A percentile compares a stretch with the other conserved stretches of the same genome.
These are phyloP conservation scores for Trypoxylus dichotomus DNA, from an alignment of 1,140 invertebrate genomes.

Conservation along the genomic window DNA sequence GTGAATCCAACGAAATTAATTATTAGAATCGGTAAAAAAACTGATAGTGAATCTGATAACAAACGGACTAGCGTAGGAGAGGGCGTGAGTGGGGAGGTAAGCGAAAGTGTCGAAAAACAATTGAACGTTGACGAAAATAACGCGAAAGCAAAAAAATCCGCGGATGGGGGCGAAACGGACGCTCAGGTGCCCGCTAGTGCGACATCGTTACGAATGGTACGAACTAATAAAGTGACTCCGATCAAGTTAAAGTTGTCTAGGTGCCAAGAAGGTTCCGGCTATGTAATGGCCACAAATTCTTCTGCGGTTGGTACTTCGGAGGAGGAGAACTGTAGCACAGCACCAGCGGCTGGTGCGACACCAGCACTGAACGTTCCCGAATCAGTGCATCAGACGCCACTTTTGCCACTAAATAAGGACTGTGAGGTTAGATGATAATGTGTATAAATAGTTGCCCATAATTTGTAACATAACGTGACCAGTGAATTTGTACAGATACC, in stretches of 20 bases:
- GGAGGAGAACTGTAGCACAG: constrained; percentile 43
- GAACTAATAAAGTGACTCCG: constrained; percentile 70
- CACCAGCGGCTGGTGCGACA: constrained; percentile 40
- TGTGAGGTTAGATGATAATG: constrained; percentile 85
- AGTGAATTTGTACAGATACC: constrained; percentile 33
- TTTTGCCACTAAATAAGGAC: constrained; percentile 70
- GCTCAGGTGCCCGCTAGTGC: constrained; percentile 42
- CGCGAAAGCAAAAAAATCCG: constrained; percentile 47
- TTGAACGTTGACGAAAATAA: constrained; percentile 30
- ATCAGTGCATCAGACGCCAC: constrained; percentile 27
- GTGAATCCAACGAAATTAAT: constrained; percentile 69
- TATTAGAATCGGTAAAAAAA: constrained; percentile 61
- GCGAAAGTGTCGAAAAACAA: constrained; percentile 49
- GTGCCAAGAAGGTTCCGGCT: constrained; percentile 70
- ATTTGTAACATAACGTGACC: constrained; percentile 43
- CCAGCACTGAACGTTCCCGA: constrained; percentile 26
- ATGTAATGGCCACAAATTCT: constrained; percentile 60
- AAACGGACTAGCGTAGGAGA: constrained; percentile 35
- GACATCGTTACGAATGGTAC: constrained; percentile 59
- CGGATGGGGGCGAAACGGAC: neutral
- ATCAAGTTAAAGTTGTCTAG: constrained; percentile 81
- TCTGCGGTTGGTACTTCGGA: constrained; percentile 39
- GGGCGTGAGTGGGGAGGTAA: constrained; percentile 38
- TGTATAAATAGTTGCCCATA: constrained; percentile 42
- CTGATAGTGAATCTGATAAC: constrained; percentile 47